Base-by-base conservation (phyloP, 1,140 invertebrate species). In the Megalopta genalis region DNA sequence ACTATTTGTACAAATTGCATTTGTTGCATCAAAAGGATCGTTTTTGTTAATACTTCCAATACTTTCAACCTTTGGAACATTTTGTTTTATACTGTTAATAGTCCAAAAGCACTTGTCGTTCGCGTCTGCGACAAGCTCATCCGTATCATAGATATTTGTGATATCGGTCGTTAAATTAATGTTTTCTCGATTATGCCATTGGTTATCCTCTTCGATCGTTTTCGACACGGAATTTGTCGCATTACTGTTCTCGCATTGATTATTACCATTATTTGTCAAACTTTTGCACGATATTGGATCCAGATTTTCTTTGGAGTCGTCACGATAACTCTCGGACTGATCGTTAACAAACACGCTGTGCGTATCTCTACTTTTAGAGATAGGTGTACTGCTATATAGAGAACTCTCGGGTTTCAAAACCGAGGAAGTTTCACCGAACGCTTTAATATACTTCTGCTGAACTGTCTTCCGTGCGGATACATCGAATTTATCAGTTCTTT, bases 251-350 rank as follows among this genome's bases (percentile, higher is more conserved):
- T 80, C 46, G 23, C 3, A 64, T 64, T 57, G 68, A 64, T 64
- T 78, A 59, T 46, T 73, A 7, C 62, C 54, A 54, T 74, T 73
- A 49, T 66, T 57, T 18, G 67, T 37, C 63, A 12, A n/a, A 63
- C 9, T 60, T 39, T 52, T 85, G 64, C 37, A 54, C n/a, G 63
- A 23, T 39, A 72, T 46, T 5, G 88, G 88, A 68, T 89, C 69
- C 5, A 83, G 37, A 81, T 90, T 89, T 66, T 90, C 88, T 68
- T 90, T 90, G n/a, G 73, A 57, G 49, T 87, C 86, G 10, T 89
- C 82, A 2, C 60, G 59, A 65, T 42, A 63, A 23, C 59, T 62
- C n/a, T 75, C 10, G 12, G 67, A 21, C 18, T 57, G 64, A 27
- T 81, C 74, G 1, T 42, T 66, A 66, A 57, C 2, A 37, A 27